Base-by-base conservation (phyloP, 2,888 invertebrate species). In the Abscondita cerata region DNA sequence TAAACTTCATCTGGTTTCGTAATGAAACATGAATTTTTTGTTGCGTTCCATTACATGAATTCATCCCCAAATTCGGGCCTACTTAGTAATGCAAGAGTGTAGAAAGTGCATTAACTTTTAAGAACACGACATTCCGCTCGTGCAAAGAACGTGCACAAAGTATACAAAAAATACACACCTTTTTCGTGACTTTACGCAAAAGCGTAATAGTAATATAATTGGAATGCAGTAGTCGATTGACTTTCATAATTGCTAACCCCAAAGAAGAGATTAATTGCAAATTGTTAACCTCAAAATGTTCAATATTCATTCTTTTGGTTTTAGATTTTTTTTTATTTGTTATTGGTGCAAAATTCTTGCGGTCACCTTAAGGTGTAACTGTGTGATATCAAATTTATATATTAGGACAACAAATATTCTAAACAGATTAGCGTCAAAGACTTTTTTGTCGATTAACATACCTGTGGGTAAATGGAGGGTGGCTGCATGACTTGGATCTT, bases 391-490 rank as follows among this genome's bases (percentile, higher is more conserved):
- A 55, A 36, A 54, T 52, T 46, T 59, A 51, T n/a, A n/a, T 33
- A 53, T 16, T 40, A 38, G 18, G 16, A 34, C 41, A 31, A 47
- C n/a, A 16, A 44, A 25, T 34, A 15, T 19, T 44, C 25, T 31
- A 36, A 12, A 36, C 36, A 12, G n/a, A 13, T 41, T 9, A 41
- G 31, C 13, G 47, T 48, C 13, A 12, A 36, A 36, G 13, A 36
- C 3, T 12, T 36, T 36, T 11, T 2, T 36, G 3, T 36, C 31
- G 8, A 4, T 41, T 3, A 15, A 55, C 69, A 78, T 80, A 87
- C 87, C 87, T 79, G 86, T 77, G 59, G 87, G 86, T 78, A 89
- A 81, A 72, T 88, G 87, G 72, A 87, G 81, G 59, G 82, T 78
- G 19, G 85, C 74, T 65, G 84, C 81, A 72, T 82, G 82, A 52